Percentiles rank a stretch among this genome's conserved stretches.
These are phyloP conservation scores for Asobara japonica DNA, from an alignment of 1,140 invertebrate genomes.

Conservation along the genomic window DNA sequence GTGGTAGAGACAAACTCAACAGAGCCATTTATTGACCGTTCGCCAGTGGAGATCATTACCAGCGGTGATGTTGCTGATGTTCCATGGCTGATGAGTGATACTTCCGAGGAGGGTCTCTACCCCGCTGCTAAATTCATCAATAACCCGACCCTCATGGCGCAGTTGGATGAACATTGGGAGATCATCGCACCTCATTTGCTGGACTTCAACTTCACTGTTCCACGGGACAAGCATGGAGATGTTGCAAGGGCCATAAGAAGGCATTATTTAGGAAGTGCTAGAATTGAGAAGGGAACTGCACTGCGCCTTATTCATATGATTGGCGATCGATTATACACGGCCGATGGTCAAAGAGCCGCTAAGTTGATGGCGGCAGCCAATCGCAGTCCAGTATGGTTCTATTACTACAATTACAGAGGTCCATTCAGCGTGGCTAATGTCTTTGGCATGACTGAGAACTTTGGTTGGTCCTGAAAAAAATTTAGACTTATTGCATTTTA, in stretches of 20 bases:
- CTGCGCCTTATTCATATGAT: slow-evolving; percentile 62
- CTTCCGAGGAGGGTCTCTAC: slow-evolving; percentile 68
- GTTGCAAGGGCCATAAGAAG: slow-evolving; percentile 68
- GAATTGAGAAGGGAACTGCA: slow-evolving; percentile 52
- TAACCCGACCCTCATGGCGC: slow-evolving; percentile 57
- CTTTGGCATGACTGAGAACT: neutral
- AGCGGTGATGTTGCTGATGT: slow-evolving; percentile 61
- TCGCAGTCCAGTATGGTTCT: slow-evolving; percentile 70
- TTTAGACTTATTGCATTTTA: no score
- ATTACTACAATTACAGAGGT: slow-evolving; percentile 69
- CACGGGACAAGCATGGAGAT: slow-evolving; percentile 54
- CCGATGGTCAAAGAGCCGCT: slow-evolving; percentile 68
- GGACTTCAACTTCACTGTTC: slow-evolving; percentile 72
- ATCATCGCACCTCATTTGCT: slow-evolving; percentile 68
- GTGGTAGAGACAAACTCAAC: slow-evolving; percentile 61
- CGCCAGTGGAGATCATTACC: slow-evolving; percentile 65
- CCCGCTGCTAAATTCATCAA: slow-evolving; percentile 66
- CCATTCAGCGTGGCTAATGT: neutral
- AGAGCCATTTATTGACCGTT: slow-evolving; percentile 65
- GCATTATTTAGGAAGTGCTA: slow-evolving; percentile 67
- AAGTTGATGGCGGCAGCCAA: slow-evolving; percentile 67
- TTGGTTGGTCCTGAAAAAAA: neutral
- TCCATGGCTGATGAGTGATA: slow-evolving; percentile 67
- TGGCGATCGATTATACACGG: slow-evolving; percentile 70
- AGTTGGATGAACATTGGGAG: slow-evolving; percentile 70